Percentiles rank a stretch among this genome's conserved stretches.
Evolutionary conservation across 2,888 invertebrate genomes (phyloP).

Genomic region (Lepidocyrtinus sp.): DNA sequence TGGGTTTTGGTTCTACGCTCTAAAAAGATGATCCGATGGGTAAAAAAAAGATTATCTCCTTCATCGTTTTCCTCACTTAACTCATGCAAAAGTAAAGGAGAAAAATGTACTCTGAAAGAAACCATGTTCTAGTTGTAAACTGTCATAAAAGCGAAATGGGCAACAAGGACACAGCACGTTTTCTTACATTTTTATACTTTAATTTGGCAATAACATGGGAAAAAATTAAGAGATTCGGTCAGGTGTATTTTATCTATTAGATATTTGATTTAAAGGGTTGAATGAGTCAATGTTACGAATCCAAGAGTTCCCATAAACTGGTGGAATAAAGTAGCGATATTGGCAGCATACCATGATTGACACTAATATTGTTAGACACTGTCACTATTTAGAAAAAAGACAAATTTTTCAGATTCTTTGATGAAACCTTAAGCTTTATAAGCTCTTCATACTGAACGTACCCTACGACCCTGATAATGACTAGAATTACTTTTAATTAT

Average conservation of each 20-base stretch:
- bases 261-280: too few relatives aligned
- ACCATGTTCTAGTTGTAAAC: slow-evolving; percentile 31
- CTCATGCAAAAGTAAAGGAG: too few relatives aligned
- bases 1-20: too few relatives aligned
- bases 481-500: too few relatives aligned
- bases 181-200: background rate
- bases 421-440: too few relatives aligned
- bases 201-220: slow-evolving; percentile 1
- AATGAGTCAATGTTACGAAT: too few relatives aligned
- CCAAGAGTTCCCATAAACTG: background rate
- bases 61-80: too few relatives aligned
- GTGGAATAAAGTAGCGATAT: background rate
- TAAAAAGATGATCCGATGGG: too few relatives aligned
- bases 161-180: slow-evolving; percentile 20
- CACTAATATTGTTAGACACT: background rate
- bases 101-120: background rate
- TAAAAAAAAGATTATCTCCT: too few relatives aligned
- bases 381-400: too few relatives aligned
- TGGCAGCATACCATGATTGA: background rate
- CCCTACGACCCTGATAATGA: too few relatives aligned
- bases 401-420: background rate
- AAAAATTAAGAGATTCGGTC: slow-evolving; percentile 8
- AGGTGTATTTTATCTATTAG: slow-evolving; percentile 5
- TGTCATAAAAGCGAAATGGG: slow-evolving; percentile 34
- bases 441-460: too few relatives aligned